Percentiles rank a stretch among this genome's conserved stretches.
Evolutionary conservation across 2,113 vertebrate species (phyloP).

Genomic region (Pterocles orientalis): DNA sequence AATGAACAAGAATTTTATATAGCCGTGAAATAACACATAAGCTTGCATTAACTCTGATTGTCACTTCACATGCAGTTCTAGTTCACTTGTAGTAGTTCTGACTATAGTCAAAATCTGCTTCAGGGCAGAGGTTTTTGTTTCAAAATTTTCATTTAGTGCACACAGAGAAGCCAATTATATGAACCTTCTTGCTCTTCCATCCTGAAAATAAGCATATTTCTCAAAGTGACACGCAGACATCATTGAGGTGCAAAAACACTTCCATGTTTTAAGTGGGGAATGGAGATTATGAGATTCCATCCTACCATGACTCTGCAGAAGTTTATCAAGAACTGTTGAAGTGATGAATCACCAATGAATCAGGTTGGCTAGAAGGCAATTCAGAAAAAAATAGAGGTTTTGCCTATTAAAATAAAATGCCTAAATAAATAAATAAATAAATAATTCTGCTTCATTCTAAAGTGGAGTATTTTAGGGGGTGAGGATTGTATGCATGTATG

Average conservation of each 20-base stretch:
- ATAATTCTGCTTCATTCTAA: background rate
- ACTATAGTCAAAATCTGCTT: background rate
- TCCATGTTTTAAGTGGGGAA: background rate
- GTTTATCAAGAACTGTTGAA: background rate
- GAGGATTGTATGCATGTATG: rapidly evolving
- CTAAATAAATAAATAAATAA: background rate
- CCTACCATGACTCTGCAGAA: background rate
- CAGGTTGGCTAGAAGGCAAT: background rate
- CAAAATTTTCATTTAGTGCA: background rate
- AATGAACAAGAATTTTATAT: too few relatives aligned
- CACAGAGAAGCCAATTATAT: background rate
- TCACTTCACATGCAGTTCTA: too few relatives aligned
- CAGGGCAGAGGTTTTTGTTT: background rate
- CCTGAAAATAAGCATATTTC: background rate
- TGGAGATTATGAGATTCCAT: background rate
- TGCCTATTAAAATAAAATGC: background rate
- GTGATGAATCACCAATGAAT: background rate
- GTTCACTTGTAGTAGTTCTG: background rate
- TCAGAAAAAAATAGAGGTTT: background rate
- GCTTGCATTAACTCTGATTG: too few relatives aligned
- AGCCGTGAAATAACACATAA: too few relatives aligned
- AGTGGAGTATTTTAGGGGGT: background rate
- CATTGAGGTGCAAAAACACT: background rate
- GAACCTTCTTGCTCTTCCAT: background rate
- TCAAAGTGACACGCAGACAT: background rate